These are phyloP conservation scores for Polyommatus icarus DNA, from an alignment of 2,888 invertebrate genomes.

Conservation along the genomic window DNA sequence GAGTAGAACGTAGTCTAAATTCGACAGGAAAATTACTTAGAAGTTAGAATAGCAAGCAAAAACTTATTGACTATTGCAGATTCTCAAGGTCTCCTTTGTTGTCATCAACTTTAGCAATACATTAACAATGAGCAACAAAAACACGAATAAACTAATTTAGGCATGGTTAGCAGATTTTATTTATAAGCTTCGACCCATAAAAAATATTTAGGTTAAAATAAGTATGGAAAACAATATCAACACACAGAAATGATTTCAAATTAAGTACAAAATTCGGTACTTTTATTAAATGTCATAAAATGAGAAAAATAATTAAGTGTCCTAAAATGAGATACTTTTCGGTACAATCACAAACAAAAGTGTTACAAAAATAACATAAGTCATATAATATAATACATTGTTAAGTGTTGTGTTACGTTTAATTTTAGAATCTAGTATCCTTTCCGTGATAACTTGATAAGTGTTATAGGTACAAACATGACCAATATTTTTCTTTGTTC, in stretches of 20 bases:
- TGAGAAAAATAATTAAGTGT: neutral
- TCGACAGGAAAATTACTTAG: neutral
- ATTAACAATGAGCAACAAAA: conserved; percentile 9
- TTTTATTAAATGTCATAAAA: neutral
- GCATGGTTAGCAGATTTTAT: neutral
- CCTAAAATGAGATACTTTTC: neutral
- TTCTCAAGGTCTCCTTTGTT: conserved; percentile 20
- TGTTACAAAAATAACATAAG: neutral
- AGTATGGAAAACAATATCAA: neutral
- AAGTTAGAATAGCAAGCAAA: neutral
- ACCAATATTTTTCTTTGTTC: conserved; percentile 16
- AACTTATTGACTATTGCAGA: neutral
- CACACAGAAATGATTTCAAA: neutral
- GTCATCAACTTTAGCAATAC: neutral
- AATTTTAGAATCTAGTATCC: neutral
- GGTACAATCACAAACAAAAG: neutral
- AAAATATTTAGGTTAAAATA: conserved; percentile 10
- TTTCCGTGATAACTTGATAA: neutral
- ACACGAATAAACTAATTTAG: neutral
- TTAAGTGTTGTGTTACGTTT: neutral
- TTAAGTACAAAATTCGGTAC: neutral
- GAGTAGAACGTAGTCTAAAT: neutral
- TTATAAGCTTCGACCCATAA: neutral
- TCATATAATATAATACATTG: neutral
- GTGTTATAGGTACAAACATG: neutral